Conservation (phyloP, 2,888 invertebrate genomes). For the Agrilus biguttatus region DNA sequence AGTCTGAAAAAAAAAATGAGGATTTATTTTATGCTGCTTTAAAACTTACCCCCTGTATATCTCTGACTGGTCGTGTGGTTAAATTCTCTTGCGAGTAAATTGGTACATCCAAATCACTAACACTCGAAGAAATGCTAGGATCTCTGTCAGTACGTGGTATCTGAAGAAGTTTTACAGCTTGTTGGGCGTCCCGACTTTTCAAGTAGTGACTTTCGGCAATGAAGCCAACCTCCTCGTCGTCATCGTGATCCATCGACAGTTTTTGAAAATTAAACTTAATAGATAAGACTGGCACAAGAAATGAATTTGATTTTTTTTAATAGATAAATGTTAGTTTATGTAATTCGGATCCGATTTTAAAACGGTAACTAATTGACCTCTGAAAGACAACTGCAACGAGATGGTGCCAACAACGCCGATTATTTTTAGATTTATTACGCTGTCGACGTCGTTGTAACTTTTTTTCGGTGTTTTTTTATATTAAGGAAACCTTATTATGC, state of each 20-base stretch:
- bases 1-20: too few species aligned
- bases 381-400: too few species aligned
- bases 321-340: too few species aligned
- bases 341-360: neutral
- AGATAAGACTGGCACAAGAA: too few species aligned
- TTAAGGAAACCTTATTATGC: too few species aligned
- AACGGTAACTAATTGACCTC: neutral
- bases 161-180: constrained; percentile 29
- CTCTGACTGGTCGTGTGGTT: constrained; percentile 18
- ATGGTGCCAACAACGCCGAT: too few species aligned
- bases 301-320: too few species aligned
- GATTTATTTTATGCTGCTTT: too few species aligned
- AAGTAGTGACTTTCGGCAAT: constrained; percentile 40
- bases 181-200: constrained; percentile 25
- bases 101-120: constrained; percentile 41
- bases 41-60: constrained; percentile 19
- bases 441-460: too few species aligned
- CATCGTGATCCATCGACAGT: constrained; percentile 22
- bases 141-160: constrained; percentile 30
- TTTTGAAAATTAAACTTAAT: neutral
- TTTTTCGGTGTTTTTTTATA: too few species aligned
- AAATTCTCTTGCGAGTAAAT: constrained; percentile 33
- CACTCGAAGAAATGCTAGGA: constrained; percentile 38
- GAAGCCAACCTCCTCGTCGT: constrained; percentile 37
- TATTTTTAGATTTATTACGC: too few species aligned